Conservation (phyloP, 2,797 vertebrate genomes). For the Lagorchestes hirsutus region DNA sequence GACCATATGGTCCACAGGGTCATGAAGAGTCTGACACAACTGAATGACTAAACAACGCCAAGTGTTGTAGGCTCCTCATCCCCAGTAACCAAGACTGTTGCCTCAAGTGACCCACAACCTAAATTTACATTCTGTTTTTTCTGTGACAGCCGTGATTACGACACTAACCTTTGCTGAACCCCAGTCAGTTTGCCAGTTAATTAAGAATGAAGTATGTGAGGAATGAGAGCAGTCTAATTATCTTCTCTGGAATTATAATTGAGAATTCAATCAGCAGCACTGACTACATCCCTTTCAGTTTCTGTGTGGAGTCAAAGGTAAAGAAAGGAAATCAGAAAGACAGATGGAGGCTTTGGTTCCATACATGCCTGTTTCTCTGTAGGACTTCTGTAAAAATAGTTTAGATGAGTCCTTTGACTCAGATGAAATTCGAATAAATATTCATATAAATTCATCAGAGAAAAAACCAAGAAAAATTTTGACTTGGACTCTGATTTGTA, state of each 20-base stretch:
- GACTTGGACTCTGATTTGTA: constrained; percentile 75
- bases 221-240: constrained; percentile 70
- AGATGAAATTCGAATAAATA: constrained; percentile 80
- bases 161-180: background rate
- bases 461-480: constrained; percentile 77
- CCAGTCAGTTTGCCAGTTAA: constrained; percentile 20
- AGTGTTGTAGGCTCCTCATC: background rate
- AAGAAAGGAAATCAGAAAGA: constrained; percentile 74
- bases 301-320: constrained; percentile 68
- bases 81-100: background rate
- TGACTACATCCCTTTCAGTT: constrained; percentile 66
- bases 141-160: background rate
- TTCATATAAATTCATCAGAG: constrained; percentile 75
- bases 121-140: background rate
- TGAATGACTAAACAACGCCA: background rate
- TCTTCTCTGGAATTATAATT: constrained; percentile 78
- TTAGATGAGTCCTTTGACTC: constrained; percentile 69
- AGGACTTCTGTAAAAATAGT: constrained; percentile 70
- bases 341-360: constrained; percentile 65
- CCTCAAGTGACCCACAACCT: background rate
- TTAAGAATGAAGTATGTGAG: constrained; percentile 65
- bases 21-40: background rate
- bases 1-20: background rate
- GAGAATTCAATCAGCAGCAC: constrained; percentile 66
- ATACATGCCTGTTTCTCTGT: constrained; percentile 63